These are phyloP conservation scores for Pseudopodoces humilis DNA, from an alignment of 2,113 vertebrate genomes.

Conservation along the genomic window DNA sequence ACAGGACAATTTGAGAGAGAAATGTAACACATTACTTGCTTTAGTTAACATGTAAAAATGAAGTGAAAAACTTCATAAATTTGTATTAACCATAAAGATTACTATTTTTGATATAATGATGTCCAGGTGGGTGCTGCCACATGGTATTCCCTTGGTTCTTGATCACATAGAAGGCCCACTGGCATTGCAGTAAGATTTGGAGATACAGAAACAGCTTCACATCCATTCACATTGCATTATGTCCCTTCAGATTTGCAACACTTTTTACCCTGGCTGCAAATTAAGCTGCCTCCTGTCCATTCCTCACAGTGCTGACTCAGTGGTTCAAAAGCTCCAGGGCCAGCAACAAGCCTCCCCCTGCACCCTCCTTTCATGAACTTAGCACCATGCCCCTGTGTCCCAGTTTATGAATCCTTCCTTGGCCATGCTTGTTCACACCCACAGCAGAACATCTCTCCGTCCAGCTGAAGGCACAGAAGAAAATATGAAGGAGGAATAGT, in stretches of 20 bases:
- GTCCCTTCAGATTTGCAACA: neutral
- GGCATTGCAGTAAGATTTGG: neutral
- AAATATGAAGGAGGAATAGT: neutral
- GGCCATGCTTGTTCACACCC: accelerated
- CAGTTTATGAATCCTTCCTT: neutral
- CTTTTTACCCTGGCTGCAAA: neutral
- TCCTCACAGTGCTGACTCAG: neutral
- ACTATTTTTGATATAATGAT: neutral
- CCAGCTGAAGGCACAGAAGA: neutral
- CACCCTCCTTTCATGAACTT: neutral
- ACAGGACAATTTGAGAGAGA: neutral
- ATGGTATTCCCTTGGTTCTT: neutral
- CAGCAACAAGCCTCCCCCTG: neutral
- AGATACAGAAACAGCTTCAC: neutral
- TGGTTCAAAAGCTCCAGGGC: neutral
- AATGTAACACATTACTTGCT: neutral
- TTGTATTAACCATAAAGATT: neutral
- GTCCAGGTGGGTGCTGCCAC: too few relatives aligned
- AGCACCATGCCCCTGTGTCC: neutral
- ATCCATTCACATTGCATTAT: neutral
- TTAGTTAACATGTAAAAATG: neutral
- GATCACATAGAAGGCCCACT: neutral
- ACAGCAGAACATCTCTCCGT: neutral
- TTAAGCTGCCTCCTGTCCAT: neutral
- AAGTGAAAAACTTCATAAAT: neutral